Evolutionary conservation across 2,113 vertebrate species (phyloP), one percentile per base, ranked within the genome.

Genomic region (Cephalopholis sonnerati): DNA sequence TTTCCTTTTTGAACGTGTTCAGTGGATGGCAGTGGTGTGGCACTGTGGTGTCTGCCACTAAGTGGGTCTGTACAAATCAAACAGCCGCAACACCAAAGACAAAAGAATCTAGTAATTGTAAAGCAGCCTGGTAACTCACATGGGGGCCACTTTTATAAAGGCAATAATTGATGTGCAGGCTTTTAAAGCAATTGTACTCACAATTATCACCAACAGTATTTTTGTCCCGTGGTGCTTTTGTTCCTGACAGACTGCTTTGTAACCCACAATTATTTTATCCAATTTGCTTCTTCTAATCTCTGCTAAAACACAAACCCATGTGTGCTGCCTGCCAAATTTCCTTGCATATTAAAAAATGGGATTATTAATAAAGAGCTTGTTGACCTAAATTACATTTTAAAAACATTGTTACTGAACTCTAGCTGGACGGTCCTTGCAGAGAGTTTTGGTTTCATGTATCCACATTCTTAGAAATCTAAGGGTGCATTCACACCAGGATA

Each of bases 131-230:
- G 17, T 59, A 54, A 67, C 64, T 63, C 77, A 70, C 79, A 68
- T 25, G 48, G 63, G 16, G 29, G 55, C 17, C 55, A 50, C 77
- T 67, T 85, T 81, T 48, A 64, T 72, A 75, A 81, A 87, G 77
- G 65, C 83, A 84, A 68, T 88, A 85, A 91, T 84, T 82, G 73
- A 81, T 75, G 82, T 68, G 62, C 72, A 44, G 75, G 74, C 81
- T 84, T 87, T 79, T 50, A 76, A 66, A 41, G 53, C 64, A 72
- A 79, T 53, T 79, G 85, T 70, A 72, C 79, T 80, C 73, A 87
- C 65, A 85, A 87, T 91, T 85, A 89, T 84, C 79, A 72, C 51
- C 71, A 77, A 59, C 80, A 46, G 68, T 46, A 66, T 75, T 87
- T 67, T 69, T 67, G n/a, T 7, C 53, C 51, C 74, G 61, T 36